These are phyloP conservation scores for Ernsta delagoae DNA, from an alignment of 2,888 invertebrate genomes.

Conservation along the genomic window DNA sequence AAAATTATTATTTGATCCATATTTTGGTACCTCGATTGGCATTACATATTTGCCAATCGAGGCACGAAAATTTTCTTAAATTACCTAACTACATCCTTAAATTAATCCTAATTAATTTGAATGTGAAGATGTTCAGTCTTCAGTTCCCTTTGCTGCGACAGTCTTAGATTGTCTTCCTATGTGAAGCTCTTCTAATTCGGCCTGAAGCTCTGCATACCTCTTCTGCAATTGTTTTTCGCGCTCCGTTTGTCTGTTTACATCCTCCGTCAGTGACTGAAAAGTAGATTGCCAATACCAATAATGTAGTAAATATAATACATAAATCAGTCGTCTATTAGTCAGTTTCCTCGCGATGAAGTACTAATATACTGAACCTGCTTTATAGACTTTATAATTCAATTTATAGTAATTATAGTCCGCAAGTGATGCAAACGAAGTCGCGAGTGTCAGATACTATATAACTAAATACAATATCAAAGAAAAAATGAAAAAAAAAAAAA, in stretches of 20 bases:
- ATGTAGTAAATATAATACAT: background rate
- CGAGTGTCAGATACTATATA: too few relatives aligned
- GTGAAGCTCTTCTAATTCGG: slow-evolving; percentile 82
- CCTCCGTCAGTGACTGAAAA: slow-evolving; percentile 92
- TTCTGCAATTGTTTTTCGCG: slow-evolving; percentile 95
- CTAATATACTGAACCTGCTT: too few relatives aligned
- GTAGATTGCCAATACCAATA: background rate
- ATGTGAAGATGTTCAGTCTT: background rate
- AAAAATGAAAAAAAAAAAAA: too few relatives aligned
- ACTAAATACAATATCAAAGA: too few relatives aligned
- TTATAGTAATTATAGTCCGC: too few relatives aligned
- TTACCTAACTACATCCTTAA: background rate
- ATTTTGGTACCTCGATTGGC: too few relatives aligned
- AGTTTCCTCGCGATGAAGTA: too few relatives aligned
- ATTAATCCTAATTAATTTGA: background rate
- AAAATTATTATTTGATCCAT: too few relatives aligned
- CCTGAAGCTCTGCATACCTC: slow-evolving; percentile 90
- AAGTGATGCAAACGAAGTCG: too few relatives aligned
- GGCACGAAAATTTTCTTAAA: background rate
- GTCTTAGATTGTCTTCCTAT: slow-evolving; percentile 52
- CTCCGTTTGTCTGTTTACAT: slow-evolving; percentile 96
- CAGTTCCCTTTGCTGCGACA: slow-evolving; percentile 3
- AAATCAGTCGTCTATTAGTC: too few relatives aligned
- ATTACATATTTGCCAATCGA: background rate
- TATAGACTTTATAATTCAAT: too few relatives aligned